These are phyloP conservation scores for Polyodon spathula DNA, from an alignment of 2,113 vertebrate genomes.

Conservation along the genomic window DNA sequence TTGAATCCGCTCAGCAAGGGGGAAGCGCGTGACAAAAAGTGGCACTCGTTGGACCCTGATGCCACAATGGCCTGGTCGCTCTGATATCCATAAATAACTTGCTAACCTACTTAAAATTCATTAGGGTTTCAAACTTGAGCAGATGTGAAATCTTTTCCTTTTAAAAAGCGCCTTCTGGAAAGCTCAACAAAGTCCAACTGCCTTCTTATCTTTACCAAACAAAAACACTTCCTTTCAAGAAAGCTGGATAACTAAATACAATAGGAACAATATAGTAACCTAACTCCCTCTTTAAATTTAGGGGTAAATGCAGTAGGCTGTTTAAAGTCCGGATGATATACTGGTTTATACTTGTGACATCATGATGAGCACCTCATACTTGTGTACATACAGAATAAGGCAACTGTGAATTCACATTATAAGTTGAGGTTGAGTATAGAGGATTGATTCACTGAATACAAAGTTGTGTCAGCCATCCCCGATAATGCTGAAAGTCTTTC, in stretches of 20 bases:
- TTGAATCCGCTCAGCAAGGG: conserved; percentile 50
- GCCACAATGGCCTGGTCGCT: conserved; percentile 63
- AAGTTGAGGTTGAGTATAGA: too few species aligned
- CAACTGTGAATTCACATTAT: too few species aligned
- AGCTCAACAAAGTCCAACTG: conserved; percentile 16
- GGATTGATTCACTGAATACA: too few species aligned
- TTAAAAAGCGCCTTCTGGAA: conserved; percentile 28
- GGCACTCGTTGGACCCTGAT: conserved; percentile 49
- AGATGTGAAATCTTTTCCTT: conserved; percentile 44
- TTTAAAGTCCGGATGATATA: too few species aligned
- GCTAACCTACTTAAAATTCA: conserved; percentile 63
- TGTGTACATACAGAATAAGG: too few species aligned
- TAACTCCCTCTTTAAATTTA: too few species aligned
- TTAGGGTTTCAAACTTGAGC: conserved; percentile 50
- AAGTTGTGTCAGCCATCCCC: too few species aligned
- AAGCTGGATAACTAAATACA: background rate
- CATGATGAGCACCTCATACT: too few species aligned
- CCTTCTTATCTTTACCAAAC: background rate
- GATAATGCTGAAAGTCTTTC: too few species aligned
- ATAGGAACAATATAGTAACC: conserved; percentile 23
- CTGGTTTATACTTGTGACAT: too few species aligned
- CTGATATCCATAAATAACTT: conserved; percentile 51
- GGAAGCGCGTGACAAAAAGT: conserved; percentile 57
- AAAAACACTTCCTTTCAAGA: background rate
- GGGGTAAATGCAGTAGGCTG: too few species aligned